Base-by-base conservation (phyloP, 2,888 invertebrate genomes). In the Proisotoma minuta region DNA sequence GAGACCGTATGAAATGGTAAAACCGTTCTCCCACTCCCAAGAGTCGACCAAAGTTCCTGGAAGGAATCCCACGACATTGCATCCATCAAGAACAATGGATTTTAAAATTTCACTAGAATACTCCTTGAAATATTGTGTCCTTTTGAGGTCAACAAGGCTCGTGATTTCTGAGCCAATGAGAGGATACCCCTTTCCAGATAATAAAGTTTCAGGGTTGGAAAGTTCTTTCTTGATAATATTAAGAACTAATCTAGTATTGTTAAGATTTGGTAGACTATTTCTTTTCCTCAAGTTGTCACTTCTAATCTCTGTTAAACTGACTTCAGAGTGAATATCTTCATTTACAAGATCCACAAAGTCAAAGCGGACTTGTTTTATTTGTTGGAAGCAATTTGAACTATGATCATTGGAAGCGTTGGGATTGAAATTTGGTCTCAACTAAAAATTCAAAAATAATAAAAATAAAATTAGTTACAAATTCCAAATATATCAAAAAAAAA, bases 1-100 rank as follows among this genome's bases (percentile, higher is more conserved):
- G 2, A 65, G 28, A 12, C 65, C 65, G 26, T 65, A 52, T 4
- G 65, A 65, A 26, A 62, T 58, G 24, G 70, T 72, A 67, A 76
- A 78, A 4, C 77, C 78, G 28, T 70, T 63, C 5, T 69, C 72
- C 77, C 77, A 78, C 68, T 78, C 78, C 65, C 78, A 76, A 60
- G 76, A 77, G 67, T 79, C 79, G 75, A 78, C 75, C 24, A 79
- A 71, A 0, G 77, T 75, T 76, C 78, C 77, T 3, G 76, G 76
- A 12, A 76, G 75, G 73, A 77, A 78, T 1, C 78, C 78, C 18
- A 74, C 74, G 8, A 79, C 75, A 49, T 77, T 76, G 29, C 75
- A 75, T 1, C 74, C 74, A 49, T 76, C 75, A 22, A 70, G 24
- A 4, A 59, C 49, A 1, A 70, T 69, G 26, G 75, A 75, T 22